phyloP scores from a whole-genome alignment of 2,113 vertebrate species.

The Hystrix brachyura region DNA sequence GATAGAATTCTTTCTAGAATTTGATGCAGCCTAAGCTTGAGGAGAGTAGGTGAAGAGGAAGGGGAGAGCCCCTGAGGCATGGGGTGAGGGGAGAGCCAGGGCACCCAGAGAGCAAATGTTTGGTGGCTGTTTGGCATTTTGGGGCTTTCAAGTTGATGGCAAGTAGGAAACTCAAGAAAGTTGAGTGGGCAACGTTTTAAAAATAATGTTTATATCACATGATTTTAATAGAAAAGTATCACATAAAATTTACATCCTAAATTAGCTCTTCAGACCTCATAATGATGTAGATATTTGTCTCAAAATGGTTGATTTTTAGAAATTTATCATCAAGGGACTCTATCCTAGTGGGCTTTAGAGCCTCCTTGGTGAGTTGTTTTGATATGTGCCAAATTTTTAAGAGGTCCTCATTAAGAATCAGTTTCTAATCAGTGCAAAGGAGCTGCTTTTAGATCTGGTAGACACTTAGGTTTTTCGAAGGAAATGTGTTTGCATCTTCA shows the following conservation, averaged over 20 bases:
- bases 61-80: background rate
- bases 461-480: background rate
- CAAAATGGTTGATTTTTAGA: constrained; percentile 29
- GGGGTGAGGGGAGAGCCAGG: background rate
- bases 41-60: background rate
- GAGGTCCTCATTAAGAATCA: background rate
- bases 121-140: background rate
- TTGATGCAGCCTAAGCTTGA: background rate
- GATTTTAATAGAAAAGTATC: background rate
- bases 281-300: background rate
- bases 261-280: background rate
- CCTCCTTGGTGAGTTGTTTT: background rate
- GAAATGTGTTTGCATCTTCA: background rate
- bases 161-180: background rate
- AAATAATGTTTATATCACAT: background rate
- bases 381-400: background rate
- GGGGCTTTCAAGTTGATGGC: background rate
- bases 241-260: background rate
- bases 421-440: background rate
- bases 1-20: background rate
- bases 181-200: background rate
- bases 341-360: background rate
- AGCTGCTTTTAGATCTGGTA: background rate
- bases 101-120: background rate
- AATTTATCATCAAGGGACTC: background rate